Base-by-base conservation (phyloP, 2,113 vertebrate species). In the Sinocyclocheilus rhinocerous region DNA sequence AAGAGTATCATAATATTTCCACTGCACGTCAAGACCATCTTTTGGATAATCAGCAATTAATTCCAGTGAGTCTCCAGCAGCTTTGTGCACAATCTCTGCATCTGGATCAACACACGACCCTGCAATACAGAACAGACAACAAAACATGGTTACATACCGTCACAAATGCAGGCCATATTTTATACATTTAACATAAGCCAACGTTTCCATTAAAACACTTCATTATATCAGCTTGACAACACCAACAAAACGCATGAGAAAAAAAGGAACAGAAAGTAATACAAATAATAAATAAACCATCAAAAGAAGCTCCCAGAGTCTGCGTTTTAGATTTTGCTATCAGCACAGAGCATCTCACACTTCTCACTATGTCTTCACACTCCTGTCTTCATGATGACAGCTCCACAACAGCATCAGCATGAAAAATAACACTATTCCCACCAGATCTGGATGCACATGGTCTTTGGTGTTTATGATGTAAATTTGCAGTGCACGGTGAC, bases 41-140 rank as follows among this genome's bases (percentile, higher is more conserved):
- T 59, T 9, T 65, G 77, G 0, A 76, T n/a, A 29, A 4, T 80
- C 16, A 55, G 81, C 48, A 0, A 24, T 20, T 76, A 92, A 8
- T 88, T 88, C 79, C 75, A 90, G 92, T 0, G 85, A 83, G 12
- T 90, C 90, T 57, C 91, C 92, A 55, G 91, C 91, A 24, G 59
- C 73, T 86, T 50, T 90, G 9, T 89, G 59, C 65, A 92, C 22
- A n/a, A 61, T 0, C 0, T 2, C 39, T 33, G 59, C n/a, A 59
- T 1, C 63, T 45, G 65, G 13, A 76, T 24, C 59, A 42, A 70
- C 77, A 85, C 86, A 87, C 70, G 81, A 85, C 86, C 82, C 93
- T 93, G 87, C 72, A 3, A 87, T 22, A 76, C 70, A 75, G 57
- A 79, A 70, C 55, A 84, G 39, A 70, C 29, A 36, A 59, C n/a